Percentiles rank a stretch among this genome's conserved stretches.
Evolutionary conservation across 2,113 vertebrate species (phyloP).

Genomic region (Sminthopsis crassicaudata): DNA sequence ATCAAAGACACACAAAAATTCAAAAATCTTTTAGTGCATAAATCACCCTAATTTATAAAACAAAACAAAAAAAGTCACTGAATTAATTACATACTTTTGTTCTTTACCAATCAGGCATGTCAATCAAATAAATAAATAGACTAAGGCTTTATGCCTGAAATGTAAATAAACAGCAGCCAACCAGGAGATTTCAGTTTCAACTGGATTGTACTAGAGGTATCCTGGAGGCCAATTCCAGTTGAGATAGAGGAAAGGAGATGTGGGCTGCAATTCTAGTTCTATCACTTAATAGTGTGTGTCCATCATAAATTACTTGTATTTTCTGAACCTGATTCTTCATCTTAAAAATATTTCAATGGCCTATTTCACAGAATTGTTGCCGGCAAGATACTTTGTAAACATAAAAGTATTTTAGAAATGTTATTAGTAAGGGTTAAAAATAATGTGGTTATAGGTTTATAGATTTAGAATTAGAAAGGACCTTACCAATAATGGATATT

Average conservation of each 20-base stretch:
- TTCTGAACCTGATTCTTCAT: not conserved
- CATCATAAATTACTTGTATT: not conserved
- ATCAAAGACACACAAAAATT: too few relatives aligned
- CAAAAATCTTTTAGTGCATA: not conserved
- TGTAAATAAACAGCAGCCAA: not conserved
- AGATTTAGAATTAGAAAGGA: not conserved
- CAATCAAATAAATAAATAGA: not conserved
- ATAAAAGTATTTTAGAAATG: not conserved
- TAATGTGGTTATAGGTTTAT: not conserved
- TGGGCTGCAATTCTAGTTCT: not conserved
- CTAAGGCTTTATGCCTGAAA: not conserved
- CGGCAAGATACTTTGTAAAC: not conserved
- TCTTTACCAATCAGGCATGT: not conserved
- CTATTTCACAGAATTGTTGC: not conserved
- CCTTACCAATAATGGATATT: not conserved
- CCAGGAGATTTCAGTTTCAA: not conserved
- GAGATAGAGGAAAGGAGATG: not conserved
- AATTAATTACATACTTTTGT: not conserved
- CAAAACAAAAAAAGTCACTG: too few relatives aligned
- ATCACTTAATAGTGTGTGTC: not conserved
- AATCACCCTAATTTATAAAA: not conserved
- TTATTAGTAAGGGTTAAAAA: not conserved
- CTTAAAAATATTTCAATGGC: not conserved
- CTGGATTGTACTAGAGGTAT: not conserved
- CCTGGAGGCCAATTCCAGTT: not conserved